phyloP scores from a whole-genome alignment of 2,797 vertebrate genomes.

The Ceryle rudis region DNA sequence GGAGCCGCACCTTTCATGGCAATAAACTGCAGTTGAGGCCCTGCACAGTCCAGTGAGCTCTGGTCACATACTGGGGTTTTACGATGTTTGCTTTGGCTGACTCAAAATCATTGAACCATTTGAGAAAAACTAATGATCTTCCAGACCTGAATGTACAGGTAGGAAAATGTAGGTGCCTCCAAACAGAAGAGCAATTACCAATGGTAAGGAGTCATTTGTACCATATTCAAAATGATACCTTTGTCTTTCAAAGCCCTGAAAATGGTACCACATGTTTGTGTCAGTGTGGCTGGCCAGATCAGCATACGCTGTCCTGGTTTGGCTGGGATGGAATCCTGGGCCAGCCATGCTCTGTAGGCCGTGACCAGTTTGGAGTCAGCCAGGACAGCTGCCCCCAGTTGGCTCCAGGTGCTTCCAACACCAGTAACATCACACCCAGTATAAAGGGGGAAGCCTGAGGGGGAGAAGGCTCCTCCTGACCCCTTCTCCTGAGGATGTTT shows the following conservation, averaged over 20 bases:
- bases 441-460: not conserved
- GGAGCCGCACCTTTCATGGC: not conserved
- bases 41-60: accelerated
- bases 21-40: not conserved
- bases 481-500: not conserved
- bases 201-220: not conserved
- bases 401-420: not conserved
- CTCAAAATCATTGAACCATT: not conserved
- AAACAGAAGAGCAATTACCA: not conserved
- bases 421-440: not conserved
- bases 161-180: not conserved
- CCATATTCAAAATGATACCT: not conserved
- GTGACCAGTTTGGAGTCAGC: too few relatives aligned
- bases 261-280: not conserved
- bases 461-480: not conserved
- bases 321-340: too few relatives aligned
- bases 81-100: not conserved
- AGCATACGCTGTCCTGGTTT: not conserved
- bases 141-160: not conserved
- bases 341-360: too few relatives aligned
- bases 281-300: not conserved
- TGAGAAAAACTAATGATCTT: not conserved
- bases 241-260: not conserved
- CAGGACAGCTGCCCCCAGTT: too few relatives aligned
- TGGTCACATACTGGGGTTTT: not conserved